Evolutionary conservation across 2,113 vertebrate genomes (phyloP), one percentile per base, ranked within the genome.

Genomic region (Anguilla rostrata): DNA sequence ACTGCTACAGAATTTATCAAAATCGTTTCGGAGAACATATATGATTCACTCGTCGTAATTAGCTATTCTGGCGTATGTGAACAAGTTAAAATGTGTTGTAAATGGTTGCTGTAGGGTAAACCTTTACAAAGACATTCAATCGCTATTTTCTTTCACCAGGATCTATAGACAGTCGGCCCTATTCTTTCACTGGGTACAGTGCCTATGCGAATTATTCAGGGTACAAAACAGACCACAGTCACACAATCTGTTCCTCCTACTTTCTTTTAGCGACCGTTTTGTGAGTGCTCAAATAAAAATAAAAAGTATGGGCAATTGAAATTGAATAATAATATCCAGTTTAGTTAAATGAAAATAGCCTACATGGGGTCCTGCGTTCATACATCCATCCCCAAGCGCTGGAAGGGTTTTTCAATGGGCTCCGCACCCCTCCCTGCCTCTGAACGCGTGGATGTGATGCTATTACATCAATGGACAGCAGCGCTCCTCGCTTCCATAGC

Each of bases 381-480:
- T 16, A 78, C n/a, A 40, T 29, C 29, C n/a, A 29, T 53, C 75
- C 4, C 41, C 22, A 53, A 71, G 39, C 49, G 5, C 39, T 66
- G 60, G 39, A 1, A 84, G 39, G 60, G 83, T 43, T 39, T 57
- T 39, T 20, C 53, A 71, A 84, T n/a, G 39, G 39, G 60, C 57
- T 22, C 5, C 60, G 2, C 18, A 41, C 60, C 26, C 83, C 83
- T n/a, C 85, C 66, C 66, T 39, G 11, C 29, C 7, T 85, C 49
- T 53, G 39, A 78, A 11, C 22, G n/a, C 71, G 43, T 53, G 49
- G 83, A 83, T 87, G 90, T 83, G 86, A 87, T 84, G 89, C 84
- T 66, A 90, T 93, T 90, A 92, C 91, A 91, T 92, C 92, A 93
- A 89, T 91, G 88, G 92, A 43, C 15, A 82, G 81, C 92, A 92